phyloP scores from a whole-genome alignment of 2,113 vertebrate species.

The Connochaetes taurinus region DNA sequence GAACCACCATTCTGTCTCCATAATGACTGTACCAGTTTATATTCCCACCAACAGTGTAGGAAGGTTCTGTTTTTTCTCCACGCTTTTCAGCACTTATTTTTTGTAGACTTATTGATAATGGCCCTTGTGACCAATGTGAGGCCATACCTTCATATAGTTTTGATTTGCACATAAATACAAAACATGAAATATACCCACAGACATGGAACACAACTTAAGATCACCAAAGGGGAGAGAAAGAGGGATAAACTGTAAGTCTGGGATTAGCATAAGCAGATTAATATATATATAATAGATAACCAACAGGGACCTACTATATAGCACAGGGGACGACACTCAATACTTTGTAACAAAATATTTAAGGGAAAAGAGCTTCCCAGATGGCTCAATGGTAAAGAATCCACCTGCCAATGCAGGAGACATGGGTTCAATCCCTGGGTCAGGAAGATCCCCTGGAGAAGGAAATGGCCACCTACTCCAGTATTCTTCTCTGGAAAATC shows the following conservation, averaged over 20 bases:
- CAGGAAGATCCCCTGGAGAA: not conserved
- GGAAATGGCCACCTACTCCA: not conserved
- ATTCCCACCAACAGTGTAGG: not conserved
- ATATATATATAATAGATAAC: not conserved
- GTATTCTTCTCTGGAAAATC: not conserved
- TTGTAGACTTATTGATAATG: not conserved
- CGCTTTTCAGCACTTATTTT: not conserved
- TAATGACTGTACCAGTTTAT: not conserved
- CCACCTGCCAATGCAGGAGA: not conserved
- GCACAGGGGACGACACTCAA: not conserved
- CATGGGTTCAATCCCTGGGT: not conserved
- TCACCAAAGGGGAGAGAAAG: not conserved
- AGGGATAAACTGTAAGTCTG: not conserved
- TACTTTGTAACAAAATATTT: not conserved
- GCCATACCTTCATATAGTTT: not conserved
- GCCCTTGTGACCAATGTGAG: not conserved
- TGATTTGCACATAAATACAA: not conserved
- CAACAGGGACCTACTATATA: not conserved
- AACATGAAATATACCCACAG: not conserved
- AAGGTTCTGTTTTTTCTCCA: not conserved
- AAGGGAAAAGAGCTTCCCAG: not conserved
- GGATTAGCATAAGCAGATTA: not conserved
- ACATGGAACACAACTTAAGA: not conserved
- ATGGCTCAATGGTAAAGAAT: not conserved
- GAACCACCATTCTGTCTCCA: not conserved